Base-by-base conservation (phyloP, 37 sponge, comb jelly and placozoan genomes). In the Geodia barretti region DNA sequence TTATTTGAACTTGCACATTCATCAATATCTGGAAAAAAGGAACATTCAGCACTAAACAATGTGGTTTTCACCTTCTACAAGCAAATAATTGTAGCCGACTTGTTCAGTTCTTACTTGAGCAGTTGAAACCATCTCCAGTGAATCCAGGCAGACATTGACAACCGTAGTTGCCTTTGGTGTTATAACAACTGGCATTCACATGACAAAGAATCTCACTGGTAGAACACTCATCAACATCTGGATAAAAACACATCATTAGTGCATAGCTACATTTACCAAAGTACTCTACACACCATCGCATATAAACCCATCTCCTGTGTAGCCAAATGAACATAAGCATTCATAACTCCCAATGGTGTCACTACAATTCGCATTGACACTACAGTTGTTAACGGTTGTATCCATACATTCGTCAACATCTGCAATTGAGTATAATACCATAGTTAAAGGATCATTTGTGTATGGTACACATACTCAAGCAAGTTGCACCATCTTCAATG, bases 181-280 rank as follows among this genome's bases (percentile, higher is more conserved):
- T 59, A 39, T 31, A 37, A 43, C 84, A 83, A 14, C 14, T 61
- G 24, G 78, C 78, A 77, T 83, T 62, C 61, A 17, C 68, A 72
- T 38, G 26, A 62, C 74, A 62, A 28, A 3, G n/a, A 28, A 28
- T 28, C 7, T 38, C 42, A 39, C 41, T n/a, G n/a, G n/a, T 38
- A 9, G 37, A 41, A 72, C 86, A 85, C 61, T 85, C 86, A 85
- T 78, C 66, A 41, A 67, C 26, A 64, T 86, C 80, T 86, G 73
- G 29, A 31, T 5, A 14, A 31, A n/a, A 21, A 62, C n/a, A n/a
- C n/a, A n/a, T n/a, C n/a, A n/a, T n/a, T n/a, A n/a, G n/a, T n/a
- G n/a, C n/a, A n/a, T n/a, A n/a, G n/a, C n/a, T n/a, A n/a, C n/a
- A n/a, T n/a, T n/a, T n/a, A n/a, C n/a, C n/a, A n/a, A n/a, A n/a